These are phyloP conservation scores for Umimayanthus kanabou DNA, from an alignment of 92 coral and sea anemone species.

Conservation along the genomic window DNA sequence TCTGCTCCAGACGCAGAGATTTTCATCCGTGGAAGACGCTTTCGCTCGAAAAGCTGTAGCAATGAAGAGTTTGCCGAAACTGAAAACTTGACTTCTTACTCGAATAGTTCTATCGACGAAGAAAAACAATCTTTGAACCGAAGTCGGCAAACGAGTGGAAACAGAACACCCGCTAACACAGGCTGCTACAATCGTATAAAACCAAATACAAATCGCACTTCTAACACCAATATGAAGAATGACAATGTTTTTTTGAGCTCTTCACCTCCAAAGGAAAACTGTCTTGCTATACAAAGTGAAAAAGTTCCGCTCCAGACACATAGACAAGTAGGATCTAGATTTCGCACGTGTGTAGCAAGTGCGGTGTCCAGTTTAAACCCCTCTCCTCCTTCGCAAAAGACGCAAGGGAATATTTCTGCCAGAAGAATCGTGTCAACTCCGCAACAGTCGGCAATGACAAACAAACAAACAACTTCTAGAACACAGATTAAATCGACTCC, in stretches of 20 bases:
- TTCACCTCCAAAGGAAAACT: not conserved
- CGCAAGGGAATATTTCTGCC: not conserved
- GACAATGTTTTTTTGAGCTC: slow-evolving; percentile 1
- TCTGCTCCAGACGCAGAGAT: not conserved
- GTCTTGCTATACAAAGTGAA: not conserved
- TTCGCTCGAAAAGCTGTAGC: not conserved
- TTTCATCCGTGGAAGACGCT: not conserved
- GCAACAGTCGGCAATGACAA: not conserved
- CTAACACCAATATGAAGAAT: not conserved
- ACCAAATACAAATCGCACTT: not conserved
- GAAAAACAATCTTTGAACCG: not conserved
- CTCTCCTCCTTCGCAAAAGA: not conserved
- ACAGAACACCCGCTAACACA: not conserved
- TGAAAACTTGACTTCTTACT: not conserved
- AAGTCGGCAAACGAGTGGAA: not conserved
- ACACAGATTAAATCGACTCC: not conserved
- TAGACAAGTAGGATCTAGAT: not conserved
- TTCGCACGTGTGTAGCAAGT: not conserved
- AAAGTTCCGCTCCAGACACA: not conserved
- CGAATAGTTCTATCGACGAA: not conserved
- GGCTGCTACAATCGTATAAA: not conserved
- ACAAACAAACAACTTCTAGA: not conserved
- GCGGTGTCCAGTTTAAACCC: not conserved
- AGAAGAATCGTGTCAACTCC: not conserved
- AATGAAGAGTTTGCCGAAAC: not conserved